These are phyloP conservation scores for Atlantisia rogersi DNA, from an alignment of 2,113 vertebrate genomes.

Conservation along the genomic window DNA sequence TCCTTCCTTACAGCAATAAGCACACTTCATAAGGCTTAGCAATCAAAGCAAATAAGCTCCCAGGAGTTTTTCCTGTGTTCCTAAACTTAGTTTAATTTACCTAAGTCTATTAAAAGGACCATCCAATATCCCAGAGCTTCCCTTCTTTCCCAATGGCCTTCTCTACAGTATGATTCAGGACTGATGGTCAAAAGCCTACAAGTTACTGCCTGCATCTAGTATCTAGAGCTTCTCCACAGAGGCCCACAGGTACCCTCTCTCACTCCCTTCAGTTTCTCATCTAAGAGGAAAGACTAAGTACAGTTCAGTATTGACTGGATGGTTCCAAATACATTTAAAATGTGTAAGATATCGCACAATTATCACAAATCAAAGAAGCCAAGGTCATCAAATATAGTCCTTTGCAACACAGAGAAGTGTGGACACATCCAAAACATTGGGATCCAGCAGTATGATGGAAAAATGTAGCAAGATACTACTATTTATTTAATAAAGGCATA, in stretches of 20 bases:
- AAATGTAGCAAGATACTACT: background rate
- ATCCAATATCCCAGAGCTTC: background rate
- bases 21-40: conserved; percentile 27
- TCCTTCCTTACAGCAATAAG: conserved; percentile 36
- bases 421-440: background rate
- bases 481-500: background rate
- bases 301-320: background rate
- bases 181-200: background rate
- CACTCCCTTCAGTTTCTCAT: background rate
- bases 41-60: conserved; percentile 52
- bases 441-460: background rate
- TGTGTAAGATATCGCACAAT: background rate
- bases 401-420: background rate
- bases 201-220: background rate
- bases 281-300: background rate
- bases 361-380: background rate
- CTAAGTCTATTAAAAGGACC: background rate
- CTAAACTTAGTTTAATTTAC: conserved; percentile 16
- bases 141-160: background rate
- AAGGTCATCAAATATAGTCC: background rate
- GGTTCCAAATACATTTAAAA: background rate
- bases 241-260: no score
- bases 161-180: background rate
- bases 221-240: background rate
- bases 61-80: background rate